Base-by-base conservation (phyloP, 1,140 invertebrate species). In the Tetramorium alpestre region DNA sequence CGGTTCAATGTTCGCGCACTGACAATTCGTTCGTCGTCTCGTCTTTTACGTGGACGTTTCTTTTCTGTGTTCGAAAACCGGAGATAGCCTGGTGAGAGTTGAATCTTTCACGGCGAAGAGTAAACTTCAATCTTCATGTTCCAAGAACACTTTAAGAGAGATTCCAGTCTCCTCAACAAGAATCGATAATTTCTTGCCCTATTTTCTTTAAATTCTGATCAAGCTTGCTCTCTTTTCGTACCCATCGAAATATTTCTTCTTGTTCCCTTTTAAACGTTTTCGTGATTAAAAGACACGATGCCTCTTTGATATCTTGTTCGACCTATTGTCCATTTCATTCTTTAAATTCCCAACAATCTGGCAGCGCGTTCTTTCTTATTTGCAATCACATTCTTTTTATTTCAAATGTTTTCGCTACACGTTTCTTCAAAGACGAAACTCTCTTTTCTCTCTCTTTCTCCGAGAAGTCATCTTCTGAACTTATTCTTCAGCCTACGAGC, bases 1-100 rank as follows among this genome's bases (percentile, higher is more conserved):
- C 80, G 80, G 69, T 84, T 84, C 33, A 84, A 84, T 62, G 41
- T 84, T 84, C 80, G 69, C 80, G 80, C 80, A 84, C 80, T 75
- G 70, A 73, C 41, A 10, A 54, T 54, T 54, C 51, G 41, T 84
- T 75, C 41, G 18, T 73, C 51, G 51, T 82, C 10, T 60, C 18
- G 8, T 62, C 41, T 25, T 69, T 16, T 13, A 38, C 25, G 41
- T 49, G 54, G 56, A 84, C 3, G 7, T 44, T 47, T 60, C 69
- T 73, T 47, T 62, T 25, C 18, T 16, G 16, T n/a, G 25, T 13
- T 22, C 25, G 44, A 44, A 78, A 77, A 25, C 64, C 51, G 38
- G 67, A 72, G 38, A 22, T 58, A 60, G 38, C 25, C n/a, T 60
- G 56, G n/a, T 58, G 69, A 84, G 49, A 73, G 69, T 84, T 47